phyloP scores from a whole-genome alignment of 2,113 vertebrate genomes.

The Choloepus hoffmanni region DNA sequence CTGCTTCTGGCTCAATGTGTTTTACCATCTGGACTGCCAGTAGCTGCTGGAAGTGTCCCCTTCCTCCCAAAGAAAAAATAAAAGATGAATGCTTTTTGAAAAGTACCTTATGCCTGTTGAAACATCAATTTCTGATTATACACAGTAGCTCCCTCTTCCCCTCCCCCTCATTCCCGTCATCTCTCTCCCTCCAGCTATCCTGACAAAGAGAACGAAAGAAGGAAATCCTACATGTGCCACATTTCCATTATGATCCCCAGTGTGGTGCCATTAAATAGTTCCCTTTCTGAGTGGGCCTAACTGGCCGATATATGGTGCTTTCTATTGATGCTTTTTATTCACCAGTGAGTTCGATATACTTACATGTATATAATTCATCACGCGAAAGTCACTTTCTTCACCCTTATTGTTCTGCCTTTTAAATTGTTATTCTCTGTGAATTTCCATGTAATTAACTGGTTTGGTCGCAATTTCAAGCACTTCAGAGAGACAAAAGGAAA shows the following conservation, averaged over 20 bases:
- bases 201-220: conserved; percentile 68
- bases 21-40: conserved; percentile 55
- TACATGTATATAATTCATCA: conserved; percentile 80
- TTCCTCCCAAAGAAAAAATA: not conserved
- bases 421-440: conserved; percentile 84
- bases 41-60: conserved; percentile 26
- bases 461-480: conserved; percentile 76
- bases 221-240: conserved; percentile 27
- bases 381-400: conserved; percentile 81
- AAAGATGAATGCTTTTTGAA: conserved; percentile 40
- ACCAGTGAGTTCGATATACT: conserved; percentile 33
- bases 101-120: conserved; percentile 48
- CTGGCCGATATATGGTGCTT: conserved; percentile 80
- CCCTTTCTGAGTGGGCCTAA: conserved; percentile 82
- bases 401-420: conserved; percentile 76
- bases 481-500: conserved; percentile 85
- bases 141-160: not conserved
- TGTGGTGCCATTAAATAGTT: conserved; percentile 80
- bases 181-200: conserved; percentile 44
- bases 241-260: conserved; percentile 74
- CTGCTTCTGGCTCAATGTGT: not conserved
- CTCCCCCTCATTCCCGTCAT: conserved; percentile 51
- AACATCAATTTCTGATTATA: conserved; percentile 18
- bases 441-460: conserved; percentile 76
- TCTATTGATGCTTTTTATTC: conserved; percentile 72